Percentiles rank a stretch among this genome's conserved stretches.
phyloP scores from a whole-genome alignment of 2,113 vertebrate species.

The Marmota flaviventris region DNA sequence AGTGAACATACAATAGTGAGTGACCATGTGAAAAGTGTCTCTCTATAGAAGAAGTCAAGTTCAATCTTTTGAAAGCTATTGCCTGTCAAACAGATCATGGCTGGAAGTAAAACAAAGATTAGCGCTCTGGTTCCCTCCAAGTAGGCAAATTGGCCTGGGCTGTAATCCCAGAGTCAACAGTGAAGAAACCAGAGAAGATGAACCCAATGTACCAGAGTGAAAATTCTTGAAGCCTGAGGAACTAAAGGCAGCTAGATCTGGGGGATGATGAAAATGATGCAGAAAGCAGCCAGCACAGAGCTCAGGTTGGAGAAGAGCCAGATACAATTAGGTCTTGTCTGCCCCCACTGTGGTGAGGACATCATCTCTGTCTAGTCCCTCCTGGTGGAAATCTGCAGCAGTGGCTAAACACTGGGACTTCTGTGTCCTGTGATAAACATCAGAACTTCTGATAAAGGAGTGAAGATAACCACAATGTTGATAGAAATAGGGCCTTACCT shows the following conservation, averaged over 20 bases:
- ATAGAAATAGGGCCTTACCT: not conserved
- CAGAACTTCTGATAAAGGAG: not conserved
- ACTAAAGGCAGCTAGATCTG: not conserved
- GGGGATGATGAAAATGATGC: not conserved
- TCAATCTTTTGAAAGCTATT: not conserved
- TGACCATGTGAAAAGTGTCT: not conserved
- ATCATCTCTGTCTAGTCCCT: not conserved
- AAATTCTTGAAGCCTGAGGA: not conserved
- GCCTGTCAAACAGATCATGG: fast-evolving
- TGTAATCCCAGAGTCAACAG: too few relatives aligned
- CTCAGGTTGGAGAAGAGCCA: fast-evolving
- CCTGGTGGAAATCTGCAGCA: not conserved
- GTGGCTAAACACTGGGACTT: too few relatives aligned
- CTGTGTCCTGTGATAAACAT: too few relatives aligned
- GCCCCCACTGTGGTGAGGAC: fast-evolving
- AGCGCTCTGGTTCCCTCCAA: not conserved
- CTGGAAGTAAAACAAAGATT: fast-evolving
- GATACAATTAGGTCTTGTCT: not conserved
- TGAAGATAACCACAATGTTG: fast-evolving
- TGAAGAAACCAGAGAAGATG: not conserved
- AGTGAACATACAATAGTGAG: fast-evolving
- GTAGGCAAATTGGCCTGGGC: fast-evolving
- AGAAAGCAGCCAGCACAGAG: too few relatives aligned
- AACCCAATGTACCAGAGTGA: not conserved
- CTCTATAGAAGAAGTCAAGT: too few relatives aligned